Percentiles rank a stretch among this genome's conserved stretches.
These are phyloP conservation scores for Papilio polyxenes DNA, from an alignment of 1,140 invertebrate genomes.

Conservation along the genomic window DNA sequence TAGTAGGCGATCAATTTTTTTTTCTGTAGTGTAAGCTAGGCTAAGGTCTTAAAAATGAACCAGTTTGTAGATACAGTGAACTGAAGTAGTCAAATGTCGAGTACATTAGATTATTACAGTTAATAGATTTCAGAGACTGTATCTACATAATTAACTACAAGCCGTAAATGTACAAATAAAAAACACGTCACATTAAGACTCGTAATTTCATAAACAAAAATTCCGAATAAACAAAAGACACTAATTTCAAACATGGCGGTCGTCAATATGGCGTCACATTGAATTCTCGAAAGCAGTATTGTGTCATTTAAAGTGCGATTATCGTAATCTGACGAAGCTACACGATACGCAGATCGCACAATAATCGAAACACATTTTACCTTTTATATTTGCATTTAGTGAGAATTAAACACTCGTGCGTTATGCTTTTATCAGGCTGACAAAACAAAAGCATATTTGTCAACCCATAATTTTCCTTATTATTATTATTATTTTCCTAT, in stretches of 20 bases:
- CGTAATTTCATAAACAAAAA: background rate
- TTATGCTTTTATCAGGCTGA: background rate
- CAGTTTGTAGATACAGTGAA: no score
- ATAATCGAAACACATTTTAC: constrained; percentile 26
- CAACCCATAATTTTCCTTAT: background rate
- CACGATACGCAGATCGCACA: constrained; percentile 17
- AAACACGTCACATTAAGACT: no score
- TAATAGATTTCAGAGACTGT: no score
- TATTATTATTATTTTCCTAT: background rate
- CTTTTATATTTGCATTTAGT: constrained; percentile 24
- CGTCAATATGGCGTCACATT: constrained; percentile 5
- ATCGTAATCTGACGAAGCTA: constrained; percentile 36
- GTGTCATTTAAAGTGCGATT: constrained; percentile 33
- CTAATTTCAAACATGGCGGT: background rate
- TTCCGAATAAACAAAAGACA: background rate
- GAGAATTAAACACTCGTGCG: background rate
- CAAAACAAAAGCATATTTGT: background rate
- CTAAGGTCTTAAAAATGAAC: no score
- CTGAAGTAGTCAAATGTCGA: no score
- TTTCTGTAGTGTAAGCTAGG: no score
- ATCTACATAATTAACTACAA: no score
- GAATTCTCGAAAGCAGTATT: constrained; percentile 27
- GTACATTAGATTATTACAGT: no score
- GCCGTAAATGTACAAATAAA: no score
- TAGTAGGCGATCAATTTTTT: background rate